These are phyloP conservation scores for Netelia melanura DNA, from an alignment of 2,888 invertebrate species.

Conservation along the genomic window DNA sequence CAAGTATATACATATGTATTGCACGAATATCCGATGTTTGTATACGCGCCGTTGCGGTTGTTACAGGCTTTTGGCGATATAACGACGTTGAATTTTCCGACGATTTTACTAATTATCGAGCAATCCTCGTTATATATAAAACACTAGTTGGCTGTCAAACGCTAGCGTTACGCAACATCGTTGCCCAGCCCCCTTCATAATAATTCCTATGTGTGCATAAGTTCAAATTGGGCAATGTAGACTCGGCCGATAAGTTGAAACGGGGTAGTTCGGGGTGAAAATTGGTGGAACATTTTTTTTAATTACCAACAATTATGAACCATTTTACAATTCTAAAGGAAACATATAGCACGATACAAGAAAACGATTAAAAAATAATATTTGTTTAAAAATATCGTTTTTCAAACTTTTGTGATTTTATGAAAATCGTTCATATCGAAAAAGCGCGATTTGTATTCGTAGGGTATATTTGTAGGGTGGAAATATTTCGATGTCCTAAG, in stretches of 20 bases:
- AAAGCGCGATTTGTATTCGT: no score
- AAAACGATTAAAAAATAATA: no score
- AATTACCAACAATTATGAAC: no score
- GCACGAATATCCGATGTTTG: slow-evolving; percentile 42
- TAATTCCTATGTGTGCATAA: no score
- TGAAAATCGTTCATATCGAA: no score
- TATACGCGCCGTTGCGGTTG: slow-evolving; percentile 34
- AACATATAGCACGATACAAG: no score
- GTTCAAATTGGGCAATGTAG: no score
- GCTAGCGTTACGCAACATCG: background rate
- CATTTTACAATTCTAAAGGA: no score
- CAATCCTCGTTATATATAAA: slow-evolving; percentile 36
- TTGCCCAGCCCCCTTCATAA: background rate
- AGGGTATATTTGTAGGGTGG: no score
- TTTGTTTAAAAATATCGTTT: no score
- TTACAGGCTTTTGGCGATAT: slow-evolving; percentile 39
- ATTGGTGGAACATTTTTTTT: background rate
- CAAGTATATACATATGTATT: slow-evolving; percentile 19
- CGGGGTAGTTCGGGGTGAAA: background rate
- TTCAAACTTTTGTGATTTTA: no score
- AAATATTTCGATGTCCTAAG: background rate
- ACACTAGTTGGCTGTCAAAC: slow-evolving; percentile 22
- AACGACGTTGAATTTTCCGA: slow-evolving; percentile 54
- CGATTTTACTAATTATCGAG: slow-evolving; percentile 61
- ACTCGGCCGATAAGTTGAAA: background rate